These are phyloP conservation scores for Drosophila ambigua DNA, from an alignment of 1,140 invertebrate species.

Conservation along the genomic window DNA sequence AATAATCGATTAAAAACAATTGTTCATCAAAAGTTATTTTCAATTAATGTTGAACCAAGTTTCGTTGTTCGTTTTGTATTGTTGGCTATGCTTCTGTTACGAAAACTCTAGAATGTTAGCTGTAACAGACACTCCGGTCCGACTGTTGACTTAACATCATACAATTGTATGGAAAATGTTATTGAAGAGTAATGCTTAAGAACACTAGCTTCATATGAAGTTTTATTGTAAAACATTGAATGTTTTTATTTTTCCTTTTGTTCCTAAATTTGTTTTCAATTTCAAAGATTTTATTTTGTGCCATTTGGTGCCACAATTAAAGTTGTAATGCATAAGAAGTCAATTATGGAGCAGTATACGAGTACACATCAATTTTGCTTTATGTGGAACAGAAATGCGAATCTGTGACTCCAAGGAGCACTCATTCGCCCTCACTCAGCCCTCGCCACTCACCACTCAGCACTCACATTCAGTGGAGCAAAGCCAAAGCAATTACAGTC, in stretches of 20 bases:
- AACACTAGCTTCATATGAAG: no score
- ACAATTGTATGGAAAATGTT: background rate
- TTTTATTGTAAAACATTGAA: no score
- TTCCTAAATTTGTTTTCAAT: no score
- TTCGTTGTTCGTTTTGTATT: background rate
- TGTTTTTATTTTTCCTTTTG: no score
- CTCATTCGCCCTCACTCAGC: background rate
- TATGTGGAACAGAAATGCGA: constrained; percentile 13
- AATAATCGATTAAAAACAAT: no score
- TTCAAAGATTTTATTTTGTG: no score
- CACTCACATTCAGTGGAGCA: constrained; percentile 44
- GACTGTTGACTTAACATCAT: no score
- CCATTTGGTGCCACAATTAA: no score
- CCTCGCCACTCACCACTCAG: background rate
- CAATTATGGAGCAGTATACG: constrained; percentile 3
- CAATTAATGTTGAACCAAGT: no score
- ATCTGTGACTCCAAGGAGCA: constrained; percentile 7
- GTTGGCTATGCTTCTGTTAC: background rate
- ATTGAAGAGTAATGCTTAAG: background rate
- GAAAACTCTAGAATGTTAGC: constrained; percentile 31
- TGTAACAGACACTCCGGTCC: no score
- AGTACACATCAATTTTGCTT: constrained; percentile 19
- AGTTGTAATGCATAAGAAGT: no score
- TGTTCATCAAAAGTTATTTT: no score
- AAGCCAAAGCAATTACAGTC: constrained; percentile 66